Percentiles rank a stretch among this genome's conserved stretches.
phyloP scores from a whole-genome alignment of 2,888 invertebrate species.

The Monochamus alternatus region DNA sequence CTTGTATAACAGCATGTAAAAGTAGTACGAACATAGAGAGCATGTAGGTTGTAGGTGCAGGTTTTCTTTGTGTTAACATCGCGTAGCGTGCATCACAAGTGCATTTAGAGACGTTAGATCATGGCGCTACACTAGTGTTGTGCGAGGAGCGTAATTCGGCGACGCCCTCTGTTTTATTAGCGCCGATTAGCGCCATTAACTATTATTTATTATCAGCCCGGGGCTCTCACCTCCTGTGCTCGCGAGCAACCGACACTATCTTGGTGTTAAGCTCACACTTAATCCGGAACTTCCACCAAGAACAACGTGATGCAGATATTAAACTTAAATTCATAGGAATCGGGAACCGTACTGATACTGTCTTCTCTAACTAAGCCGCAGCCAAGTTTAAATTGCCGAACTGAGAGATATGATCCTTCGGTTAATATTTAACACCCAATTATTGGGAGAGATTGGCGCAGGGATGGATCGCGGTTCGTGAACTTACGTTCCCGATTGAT shows the following conservation, averaged over 20 bases:
- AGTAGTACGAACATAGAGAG: too few relatives aligned
- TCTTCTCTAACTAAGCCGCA: conserved; percentile 7
- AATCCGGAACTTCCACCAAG: conserved; percentile 54
- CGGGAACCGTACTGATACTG: conserved; percentile 24
- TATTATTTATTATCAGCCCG: conserved; percentile 63
- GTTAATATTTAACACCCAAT: conserved; percentile 26
- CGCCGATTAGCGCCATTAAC: conserved; percentile 61
- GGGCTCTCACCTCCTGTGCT: conserved; percentile 54
- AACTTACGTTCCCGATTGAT: conserved; percentile 14
- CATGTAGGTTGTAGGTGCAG: not conserved
- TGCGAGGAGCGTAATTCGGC: conserved; percentile 45
- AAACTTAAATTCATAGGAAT: conserved; percentile 40
- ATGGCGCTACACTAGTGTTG: conserved; percentile 49
- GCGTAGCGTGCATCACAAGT: conserved; percentile 24
- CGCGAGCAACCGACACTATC: conserved; percentile 57
- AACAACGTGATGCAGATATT: conserved; percentile 56
- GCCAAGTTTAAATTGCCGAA: conserved; percentile 15
- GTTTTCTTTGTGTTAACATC: not conserved
- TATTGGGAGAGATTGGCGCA: conserved; percentile 3
- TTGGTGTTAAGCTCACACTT: conserved; percentile 54
- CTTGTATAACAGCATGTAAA: too few relatives aligned
- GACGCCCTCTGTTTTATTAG: conserved; percentile 60
- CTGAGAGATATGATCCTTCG: conserved; percentile 17
- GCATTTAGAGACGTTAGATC: conserved; percentile 39
- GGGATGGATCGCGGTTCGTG: not conserved